These are phyloP conservation scores for Eristalinus aeneus DNA, from an alignment of 2,888 invertebrate genomes.

Conservation along the genomic window DNA sequence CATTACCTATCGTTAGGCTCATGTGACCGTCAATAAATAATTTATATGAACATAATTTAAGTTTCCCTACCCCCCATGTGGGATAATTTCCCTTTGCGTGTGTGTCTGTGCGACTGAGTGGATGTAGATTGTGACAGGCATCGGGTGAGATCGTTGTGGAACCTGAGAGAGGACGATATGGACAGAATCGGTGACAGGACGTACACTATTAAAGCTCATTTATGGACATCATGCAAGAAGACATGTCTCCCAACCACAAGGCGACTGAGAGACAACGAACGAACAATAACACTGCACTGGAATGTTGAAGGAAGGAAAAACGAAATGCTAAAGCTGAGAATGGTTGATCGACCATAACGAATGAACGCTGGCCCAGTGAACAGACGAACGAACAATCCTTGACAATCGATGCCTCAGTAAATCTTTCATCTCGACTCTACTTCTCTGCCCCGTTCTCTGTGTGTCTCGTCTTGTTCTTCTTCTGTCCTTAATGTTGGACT, in stretches of 20 bases:
- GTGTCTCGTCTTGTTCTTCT: constrained; percentile 16
- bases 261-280: constrained; percentile 51
- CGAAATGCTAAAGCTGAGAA: constrained; percentile 42
- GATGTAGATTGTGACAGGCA: constrained; percentile 7
- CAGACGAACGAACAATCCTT: constrained; percentile 70
- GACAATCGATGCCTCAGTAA: constrained; percentile 71
- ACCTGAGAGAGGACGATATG: constrained; percentile 54
- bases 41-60: constrained; percentile 71
- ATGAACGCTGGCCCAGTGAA: constrained; percentile 69
- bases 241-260: constrained; percentile 70
- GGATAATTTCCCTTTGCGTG: constrained; percentile 15
- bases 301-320: constrained; percentile 56
- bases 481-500: neutral
- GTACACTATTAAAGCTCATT: constrained; percentile 71
- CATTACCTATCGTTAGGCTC: constrained; percentile 71
- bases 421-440: constrained; percentile 58
- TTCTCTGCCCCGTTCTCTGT: neutral
- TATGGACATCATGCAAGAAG: constrained; percentile 71
- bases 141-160: neutral
- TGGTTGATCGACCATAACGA: constrained; percentile 71
- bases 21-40: constrained; percentile 71
- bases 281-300: constrained; percentile 71
- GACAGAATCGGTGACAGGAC: constrained; percentile 70
- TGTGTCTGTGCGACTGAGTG: neutral
- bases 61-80: neutral